Evolutionary conservation across 2,113 vertebrate species (phyloP), one percentile per base, ranked within the genome.

Genomic region (Helogale parvula): DNA sequence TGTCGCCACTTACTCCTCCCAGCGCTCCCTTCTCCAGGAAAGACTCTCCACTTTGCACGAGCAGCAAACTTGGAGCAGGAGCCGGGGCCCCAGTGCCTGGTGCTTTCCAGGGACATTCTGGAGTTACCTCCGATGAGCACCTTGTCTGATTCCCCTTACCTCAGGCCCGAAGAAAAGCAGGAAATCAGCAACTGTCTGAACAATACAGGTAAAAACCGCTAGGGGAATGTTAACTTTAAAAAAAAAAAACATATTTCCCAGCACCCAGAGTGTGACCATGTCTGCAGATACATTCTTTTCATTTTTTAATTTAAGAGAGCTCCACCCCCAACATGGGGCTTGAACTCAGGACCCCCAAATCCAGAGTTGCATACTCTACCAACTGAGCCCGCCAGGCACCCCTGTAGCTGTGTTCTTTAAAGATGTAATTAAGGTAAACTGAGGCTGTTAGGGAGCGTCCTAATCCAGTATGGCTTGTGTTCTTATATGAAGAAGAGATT

Each of bases 1-100:
- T 98, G 98, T 99, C 98, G 98, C 98, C 98, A 98, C 98, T 98
- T 95, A 8, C 7, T 92, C 90, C 25, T 96, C 72, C 96, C 45
- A 11, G 74, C 80, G 92, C 94, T 94, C 95, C 35, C 95, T 96
- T 94, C 80, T 65, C 14, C 41, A 1, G 92, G 98, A 96, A 96
- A 97, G 96, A 12, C 11, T 60, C 23, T 60, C 54, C 0, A 0
- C 38, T 74, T 94, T 54, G 94, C 80, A 60, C 50, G 63, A 69
- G 50, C 38, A 2, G 0, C 0, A 10, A 77, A 8, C 90, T 83
- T 50, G 84, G 90, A 85, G 60, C 7, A n/a, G 92, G 69, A 92
- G 14, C 33, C 17, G 57, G 74, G 60, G 7, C 5, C 11, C 35
- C 71, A 13, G 45, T 9, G 74, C 1, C 10, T 68, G 25, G 38